Conservation (phyloP, 2,113 vertebrate genomes). For the Litocranius walleri region DNA sequence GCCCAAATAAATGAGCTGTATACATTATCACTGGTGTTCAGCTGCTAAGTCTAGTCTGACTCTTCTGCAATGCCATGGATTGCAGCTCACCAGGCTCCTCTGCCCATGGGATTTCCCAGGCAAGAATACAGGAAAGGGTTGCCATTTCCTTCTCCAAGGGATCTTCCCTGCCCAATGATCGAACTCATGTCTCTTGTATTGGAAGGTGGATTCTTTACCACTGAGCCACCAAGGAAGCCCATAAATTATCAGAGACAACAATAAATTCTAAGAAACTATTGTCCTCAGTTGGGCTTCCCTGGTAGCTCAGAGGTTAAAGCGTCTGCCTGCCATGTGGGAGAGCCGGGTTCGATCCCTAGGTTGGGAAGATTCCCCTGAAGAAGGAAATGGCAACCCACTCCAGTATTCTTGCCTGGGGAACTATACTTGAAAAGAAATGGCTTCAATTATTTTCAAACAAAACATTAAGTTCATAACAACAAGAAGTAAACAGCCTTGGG, state of each 20-base stretch:
- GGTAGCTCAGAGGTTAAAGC: no score
- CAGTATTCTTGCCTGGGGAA: no score
- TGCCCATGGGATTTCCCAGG: background rate
- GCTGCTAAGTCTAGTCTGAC: background rate
- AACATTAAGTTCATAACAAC: background rate
- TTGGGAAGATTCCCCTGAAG: no score
- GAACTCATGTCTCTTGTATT: background rate
- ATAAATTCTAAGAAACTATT: slow-evolving; percentile 1
- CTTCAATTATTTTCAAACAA: slow-evolving; percentile 20
- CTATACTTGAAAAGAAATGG: slow-evolving; percentile 13
- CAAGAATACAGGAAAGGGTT: background rate
- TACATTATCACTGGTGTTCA: background rate
- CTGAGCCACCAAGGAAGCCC: background rate
- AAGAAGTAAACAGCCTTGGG: background rate
- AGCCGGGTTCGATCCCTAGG: no score
- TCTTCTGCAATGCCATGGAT: background rate
- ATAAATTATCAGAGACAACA: background rate
- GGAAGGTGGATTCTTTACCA: background rate
- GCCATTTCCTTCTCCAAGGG: background rate
- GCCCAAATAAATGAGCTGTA: background rate
- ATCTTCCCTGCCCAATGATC: background rate
- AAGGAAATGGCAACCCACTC: no score
- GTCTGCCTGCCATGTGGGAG: no score
- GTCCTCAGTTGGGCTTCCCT: background rate
- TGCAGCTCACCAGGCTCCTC: background rate